Percentiles rank a stretch among this genome's conserved stretches.
These are phyloP conservation scores for Otis tarda DNA, from an alignment of 2,113 vertebrate species.

Conservation along the genomic window DNA sequence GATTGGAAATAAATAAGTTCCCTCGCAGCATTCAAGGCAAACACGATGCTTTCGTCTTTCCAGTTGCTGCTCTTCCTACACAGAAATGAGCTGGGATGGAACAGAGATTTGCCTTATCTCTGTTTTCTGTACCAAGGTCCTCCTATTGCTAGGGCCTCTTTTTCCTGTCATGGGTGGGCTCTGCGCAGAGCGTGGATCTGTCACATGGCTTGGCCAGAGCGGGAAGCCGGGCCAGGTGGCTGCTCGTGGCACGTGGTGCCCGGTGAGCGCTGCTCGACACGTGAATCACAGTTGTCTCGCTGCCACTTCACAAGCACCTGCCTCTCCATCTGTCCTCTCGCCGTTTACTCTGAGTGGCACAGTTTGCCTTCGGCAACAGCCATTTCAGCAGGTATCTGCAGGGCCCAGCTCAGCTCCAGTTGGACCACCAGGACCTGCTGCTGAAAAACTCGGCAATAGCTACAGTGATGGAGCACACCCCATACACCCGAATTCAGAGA, in stretches of 20 bases:
- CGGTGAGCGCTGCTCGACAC: rapidly evolving
- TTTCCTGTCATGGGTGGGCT: not conserved
- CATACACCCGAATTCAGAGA: rapidly evolving
- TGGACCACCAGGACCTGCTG: not conserved
- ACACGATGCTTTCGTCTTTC: not conserved
- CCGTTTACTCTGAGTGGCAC: not conserved
- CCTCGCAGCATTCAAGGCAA: not conserved
- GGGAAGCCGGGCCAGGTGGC: not conserved
- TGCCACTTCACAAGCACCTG: not conserved
- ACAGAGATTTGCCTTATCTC: not conserved
- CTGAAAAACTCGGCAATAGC: not conserved
- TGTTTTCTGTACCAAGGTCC: not conserved
- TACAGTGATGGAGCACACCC: not conserved
- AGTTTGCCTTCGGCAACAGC: rapidly evolving
- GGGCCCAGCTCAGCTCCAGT: not conserved
- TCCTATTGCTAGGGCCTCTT: rapidly evolving
- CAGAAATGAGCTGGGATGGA: not conserved
- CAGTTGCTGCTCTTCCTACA: not conserved
- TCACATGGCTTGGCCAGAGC: not conserved
- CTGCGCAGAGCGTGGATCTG: not conserved
- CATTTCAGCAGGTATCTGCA: rapidly evolving
- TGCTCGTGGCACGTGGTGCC: not conserved
- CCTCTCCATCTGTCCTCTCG: conserved; percentile 2
- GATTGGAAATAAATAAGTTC: conserved; percentile 8
- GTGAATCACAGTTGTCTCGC: rapidly evolving